Evolutionary conservation across 2,888 invertebrate species (phyloP), one percentile per base, ranked within the genome.

Genomic region (Scotopteryx bipunctaria): DNA sequence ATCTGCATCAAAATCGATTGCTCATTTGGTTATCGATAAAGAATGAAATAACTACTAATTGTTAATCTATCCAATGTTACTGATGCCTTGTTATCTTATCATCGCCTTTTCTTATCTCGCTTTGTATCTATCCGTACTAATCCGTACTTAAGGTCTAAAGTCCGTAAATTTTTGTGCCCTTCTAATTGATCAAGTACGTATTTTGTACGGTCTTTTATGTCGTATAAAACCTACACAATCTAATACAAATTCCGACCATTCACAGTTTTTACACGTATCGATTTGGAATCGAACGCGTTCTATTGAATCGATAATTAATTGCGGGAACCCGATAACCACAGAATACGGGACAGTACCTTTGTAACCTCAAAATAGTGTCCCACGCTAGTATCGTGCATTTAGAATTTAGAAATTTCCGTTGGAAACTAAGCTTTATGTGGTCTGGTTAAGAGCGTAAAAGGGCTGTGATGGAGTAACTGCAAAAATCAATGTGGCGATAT

Each of bases 341-440:
- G 42, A 46, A 32, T 37, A 41, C 36, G 41, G 32, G 36, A 35
- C 13, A 42, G 52, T 33, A 14, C 14, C 8, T 17, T n/a, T n/a
- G 5, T 79, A 83, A 80, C 83, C 83, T 83, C 76, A 81, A 81
- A 74, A 76, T 71, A 66, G 61, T 78, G 80, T 85, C 85, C 82
- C 84, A 86, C 86, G 83, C 78, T 48, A 33, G 48, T 44, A 3
- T 27, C 42, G 19, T 19, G 27, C 33, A 23, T 14, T 31, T n/a
- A n/a, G n/a, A n/a, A n/a, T 41, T 42, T 54, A 13, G 29, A 35
- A 9, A 8, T 36, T 48, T 29, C 15, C 41, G 17, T 47, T 36
- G 38, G 19, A 77, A 65, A 68, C 63, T 70, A 25, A 41, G 54
- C 65, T 58, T 62, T 78, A 70, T 57, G 13, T 1, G 49, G 23